These are phyloP conservation scores for Salvelinus sp. DNA, from an alignment of 2,113 vertebrate genomes.

Conservation along the genomic window DNA sequence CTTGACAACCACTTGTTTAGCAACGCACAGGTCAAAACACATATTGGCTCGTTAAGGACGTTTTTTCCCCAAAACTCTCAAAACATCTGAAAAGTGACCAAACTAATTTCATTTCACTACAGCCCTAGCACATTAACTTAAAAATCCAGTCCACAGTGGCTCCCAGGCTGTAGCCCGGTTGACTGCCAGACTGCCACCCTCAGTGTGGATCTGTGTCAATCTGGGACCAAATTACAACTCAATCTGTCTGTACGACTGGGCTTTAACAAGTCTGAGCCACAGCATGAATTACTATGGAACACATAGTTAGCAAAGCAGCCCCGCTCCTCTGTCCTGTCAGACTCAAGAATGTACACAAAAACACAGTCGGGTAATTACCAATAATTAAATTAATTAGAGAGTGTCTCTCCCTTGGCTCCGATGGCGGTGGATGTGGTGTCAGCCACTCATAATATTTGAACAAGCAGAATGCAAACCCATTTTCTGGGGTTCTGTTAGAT, in stretches of 20 bases:
- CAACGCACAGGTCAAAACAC: not conserved
- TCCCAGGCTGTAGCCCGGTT: constrained; percentile 23
- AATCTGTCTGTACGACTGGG: constrained; percentile 64
- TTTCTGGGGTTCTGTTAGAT: constrained; percentile 39
- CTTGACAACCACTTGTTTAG: not conserved
- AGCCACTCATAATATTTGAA: constrained; percentile 86
- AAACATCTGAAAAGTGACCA: not conserved
- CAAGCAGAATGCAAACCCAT: constrained; percentile 79
- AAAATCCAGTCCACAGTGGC: constrained; percentile 6
- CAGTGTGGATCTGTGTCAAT: constrained; percentile 50
- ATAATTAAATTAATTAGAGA: constrained; percentile 96
- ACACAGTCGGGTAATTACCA: constrained; percentile 90
- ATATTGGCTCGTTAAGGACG: not conserved
- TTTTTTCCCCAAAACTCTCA: not conserved
- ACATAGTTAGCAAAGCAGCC: constrained; percentile 75
- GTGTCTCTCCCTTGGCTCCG: constrained; percentile 76
- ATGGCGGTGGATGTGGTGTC: constrained; percentile 69
- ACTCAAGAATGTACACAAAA: constrained; percentile 74
- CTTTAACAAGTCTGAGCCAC: constrained; percentile 67
- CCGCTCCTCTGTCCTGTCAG: constrained; percentile 46
- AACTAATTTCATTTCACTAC: not conserved
- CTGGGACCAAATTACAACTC: constrained; percentile 68
- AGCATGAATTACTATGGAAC: constrained; percentile 79
- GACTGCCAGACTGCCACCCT: constrained; percentile 58
- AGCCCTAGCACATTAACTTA: not conserved